phyloP scores from a whole-genome alignment of 2,113 vertebrate genomes.

The Heterocephalus glaber region DNA sequence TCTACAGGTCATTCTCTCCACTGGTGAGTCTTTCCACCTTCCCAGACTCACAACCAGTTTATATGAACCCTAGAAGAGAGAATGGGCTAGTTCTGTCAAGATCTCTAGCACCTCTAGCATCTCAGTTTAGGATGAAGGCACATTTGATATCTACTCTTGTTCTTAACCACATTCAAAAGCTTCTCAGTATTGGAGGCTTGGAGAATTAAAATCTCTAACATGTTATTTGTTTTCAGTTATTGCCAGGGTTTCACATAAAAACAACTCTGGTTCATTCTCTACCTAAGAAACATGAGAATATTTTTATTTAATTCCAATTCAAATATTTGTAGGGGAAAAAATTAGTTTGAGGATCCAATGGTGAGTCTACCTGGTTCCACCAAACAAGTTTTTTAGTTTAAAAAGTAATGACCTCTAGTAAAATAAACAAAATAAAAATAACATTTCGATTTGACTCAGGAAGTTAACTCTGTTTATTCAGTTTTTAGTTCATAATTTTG shows the following conservation, averaged over 20 bases:
- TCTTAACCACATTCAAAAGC: background rate
- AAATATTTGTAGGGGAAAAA: slow-evolving; percentile 16
- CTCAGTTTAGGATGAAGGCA: background rate
- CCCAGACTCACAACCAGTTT: background rate
- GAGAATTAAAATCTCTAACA: background rate
- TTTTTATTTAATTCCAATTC: background rate
- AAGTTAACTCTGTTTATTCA: background rate
- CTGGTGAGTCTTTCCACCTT: background rate
- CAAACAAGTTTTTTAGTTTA: background rate
- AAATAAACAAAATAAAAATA: slow-evolving; percentile 11
- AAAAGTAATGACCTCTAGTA: background rate
- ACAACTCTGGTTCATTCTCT: background rate
- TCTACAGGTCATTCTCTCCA: background rate
- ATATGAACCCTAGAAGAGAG: background rate
- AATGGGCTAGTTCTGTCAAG: background rate
- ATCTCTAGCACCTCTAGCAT: background rate
- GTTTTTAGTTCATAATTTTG: background rate
- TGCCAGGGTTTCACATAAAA: background rate
- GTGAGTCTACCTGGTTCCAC: background rate
- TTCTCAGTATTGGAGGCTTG: background rate
- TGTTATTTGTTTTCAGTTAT: background rate
- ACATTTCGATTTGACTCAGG: background rate
- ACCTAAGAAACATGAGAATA: background rate
- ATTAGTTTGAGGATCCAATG: background rate
- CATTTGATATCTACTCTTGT: background rate